phyloP scores from a whole-genome alignment of 1,140 invertebrate genomes.

The Conus ventricosus region DNA sequence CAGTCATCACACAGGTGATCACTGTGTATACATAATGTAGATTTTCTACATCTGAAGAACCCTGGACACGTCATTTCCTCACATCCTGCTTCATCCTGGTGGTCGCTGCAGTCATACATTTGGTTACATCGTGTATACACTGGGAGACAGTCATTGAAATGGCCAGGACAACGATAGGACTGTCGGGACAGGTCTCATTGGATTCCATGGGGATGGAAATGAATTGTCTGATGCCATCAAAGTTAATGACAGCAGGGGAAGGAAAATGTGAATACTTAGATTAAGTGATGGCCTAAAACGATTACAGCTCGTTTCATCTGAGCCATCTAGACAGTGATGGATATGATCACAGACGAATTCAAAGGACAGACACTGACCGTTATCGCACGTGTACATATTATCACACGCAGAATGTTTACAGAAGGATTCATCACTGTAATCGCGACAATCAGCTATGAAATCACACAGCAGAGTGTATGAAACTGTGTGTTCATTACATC shows the following conservation, averaged over 20 bases:
- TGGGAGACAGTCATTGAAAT: background rate
- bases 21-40: constrained; percentile 17
- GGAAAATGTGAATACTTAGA: background rate
- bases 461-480: too few relatives aligned
- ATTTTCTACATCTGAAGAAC: constrained; percentile 20
- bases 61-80: constrained; percentile 10
- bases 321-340: too few relatives aligned
- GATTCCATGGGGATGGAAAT: background rate
- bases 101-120: background rate
- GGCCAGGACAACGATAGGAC: background rate
- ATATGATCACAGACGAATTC: too few relatives aligned
- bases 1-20: constrained; percentile 25
- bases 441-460: background rate
- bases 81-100: constrained; percentile 6
- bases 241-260: background rate
- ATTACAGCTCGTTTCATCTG: too few relatives aligned
- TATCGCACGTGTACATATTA: too few relatives aligned
- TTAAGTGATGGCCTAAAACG: too few relatives aligned
- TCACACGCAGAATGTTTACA: too few relatives aligned
- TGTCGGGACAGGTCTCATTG: background rate
- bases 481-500: too few relatives aligned
- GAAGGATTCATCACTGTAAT: too few relatives aligned
- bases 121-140: constrained; percentile 26
- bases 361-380: too few relatives aligned
- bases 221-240: background rate